Base-by-base conservation (phyloP, 2,113 vertebrate genomes). In the Nycticryphes semicollaris region DNA sequence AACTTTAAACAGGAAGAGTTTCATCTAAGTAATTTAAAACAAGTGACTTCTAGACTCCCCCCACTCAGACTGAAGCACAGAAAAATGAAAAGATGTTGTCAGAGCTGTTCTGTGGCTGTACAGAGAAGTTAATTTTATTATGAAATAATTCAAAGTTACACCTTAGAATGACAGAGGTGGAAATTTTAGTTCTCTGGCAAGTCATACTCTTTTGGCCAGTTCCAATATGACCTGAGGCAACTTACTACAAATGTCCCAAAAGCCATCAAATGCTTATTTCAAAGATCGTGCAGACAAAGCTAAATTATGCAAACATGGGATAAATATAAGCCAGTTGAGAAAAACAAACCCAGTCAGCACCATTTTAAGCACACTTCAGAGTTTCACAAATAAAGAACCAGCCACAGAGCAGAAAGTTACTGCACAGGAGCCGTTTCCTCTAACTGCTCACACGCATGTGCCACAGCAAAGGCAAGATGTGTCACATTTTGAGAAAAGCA, bases 1-100 rank as follows among this genome's bases (percentile, higher is more conserved):
- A 84, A 88, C 84, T 89, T 95, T 31, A 90, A 95, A 93, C 47
- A 92, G 60, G 73, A 95, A 78, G 51, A 86, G 62, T 39, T 96
- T 54, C 20, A 84, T 62, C 73, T 43, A 81, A 84, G 56, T 67
- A 6, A 70, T 67, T 86, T 90, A 8, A 68, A 92, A 2, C 35
- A 67, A 66, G 35, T 60, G 16, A 54, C 39, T 90, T 77, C 23
- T 74, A 59, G 64, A 81, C 8, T 5, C 8, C 39, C 28, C 50
- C 10, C 31, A n/a, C 3, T 19, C 6, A 53, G 21, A 43, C 14
- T 35, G 41, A 56, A 18, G 37, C 28, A 62, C 30, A 63, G 6
- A 60, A 53, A 88, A 90, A 64, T 7, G 20, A 60, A 67, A 48
- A 56, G 24, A 50, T 48, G 57, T 77, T 75, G 39, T 43, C 51